Conservation (phyloP, 2,797 vertebrate genomes). For the Danio aesculapii region DNA sequence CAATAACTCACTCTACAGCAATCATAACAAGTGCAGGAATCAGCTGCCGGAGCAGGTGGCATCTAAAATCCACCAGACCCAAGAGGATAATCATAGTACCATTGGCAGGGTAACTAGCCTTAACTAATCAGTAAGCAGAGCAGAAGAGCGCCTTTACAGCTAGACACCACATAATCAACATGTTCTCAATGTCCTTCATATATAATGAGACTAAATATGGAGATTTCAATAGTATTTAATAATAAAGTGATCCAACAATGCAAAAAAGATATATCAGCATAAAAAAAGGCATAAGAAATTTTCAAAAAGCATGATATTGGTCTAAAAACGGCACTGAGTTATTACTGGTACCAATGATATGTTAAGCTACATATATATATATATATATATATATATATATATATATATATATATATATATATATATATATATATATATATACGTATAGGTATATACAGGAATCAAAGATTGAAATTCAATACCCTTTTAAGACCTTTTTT, state of each 20-base stretch:
- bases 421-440: no score
- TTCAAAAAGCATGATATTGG: not conserved
- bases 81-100: conserved; percentile 12
- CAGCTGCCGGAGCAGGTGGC: conserved; percentile 7
- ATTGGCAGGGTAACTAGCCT: not conserved
- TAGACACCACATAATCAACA: conserved; percentile 3
- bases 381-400: no score
- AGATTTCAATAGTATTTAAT: not conserved
- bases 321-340: not conserved
- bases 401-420: no score
- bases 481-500: no score
- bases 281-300: not conserved
- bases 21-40: not conserved
- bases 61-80: conserved; percentile 12
- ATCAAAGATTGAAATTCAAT: no score
- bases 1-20: conserved; percentile 20
- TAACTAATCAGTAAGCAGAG: not conserved
- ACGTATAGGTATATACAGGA: no score
- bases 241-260: not conserved
- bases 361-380: no score
- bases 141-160: not conserved
- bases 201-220: not conserved
- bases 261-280: not conserved
- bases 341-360: no score
- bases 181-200: not conserved